Evolutionary conservation across 2,113 vertebrate genomes (phyloP), one percentile per base, ranked within the genome.

Genomic region (Aspiorhynchus laticeps): DNA sequence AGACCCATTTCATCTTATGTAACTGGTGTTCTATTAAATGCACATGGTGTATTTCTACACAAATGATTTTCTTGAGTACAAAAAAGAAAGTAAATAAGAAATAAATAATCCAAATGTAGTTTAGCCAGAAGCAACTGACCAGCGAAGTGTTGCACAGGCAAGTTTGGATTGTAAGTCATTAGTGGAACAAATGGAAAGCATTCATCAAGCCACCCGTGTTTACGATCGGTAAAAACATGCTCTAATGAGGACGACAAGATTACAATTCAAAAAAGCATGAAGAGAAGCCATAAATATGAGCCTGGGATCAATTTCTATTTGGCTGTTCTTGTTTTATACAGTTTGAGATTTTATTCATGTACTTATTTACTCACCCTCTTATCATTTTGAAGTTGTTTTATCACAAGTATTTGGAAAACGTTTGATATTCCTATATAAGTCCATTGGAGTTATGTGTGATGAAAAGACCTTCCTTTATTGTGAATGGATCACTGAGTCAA

Each of bases 101-200:
- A 48, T 83, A 83, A 83, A 33, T 67, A 43, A 80, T 26, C 14
- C 8, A 36, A 69, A 83, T 67, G 79, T 7, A 31, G 80, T 82
- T 82, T 83, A 48, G 80, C 63, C 63, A 69, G 63, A 31, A 48
- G 61, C 61, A 48, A 83, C n/a, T 48, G 26, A 33, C 41, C 63
- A 67, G 65, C 4, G 41, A 69, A 83, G 63, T 69, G 80, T 81
- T 81, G 38, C 79, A 63, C 8, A 38, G 26, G 41, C 63, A 48
- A 24, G 15, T 69, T 48, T 51, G 80, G 61, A 83, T 69, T 51
- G 61, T 69, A 51, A 83, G 43, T 43, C 80, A 83, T 83, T 83
- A 83, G 63, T 69, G 38, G 63, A 51, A 83, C 63, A 83, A 83
- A 83, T 83, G 80, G 80, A 31, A 69, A n/a, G 19, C 80, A 83